These are phyloP conservation scores for Gobio gobio DNA, from an alignment of 2,113 vertebrate genomes.

Conservation along the genomic window DNA sequence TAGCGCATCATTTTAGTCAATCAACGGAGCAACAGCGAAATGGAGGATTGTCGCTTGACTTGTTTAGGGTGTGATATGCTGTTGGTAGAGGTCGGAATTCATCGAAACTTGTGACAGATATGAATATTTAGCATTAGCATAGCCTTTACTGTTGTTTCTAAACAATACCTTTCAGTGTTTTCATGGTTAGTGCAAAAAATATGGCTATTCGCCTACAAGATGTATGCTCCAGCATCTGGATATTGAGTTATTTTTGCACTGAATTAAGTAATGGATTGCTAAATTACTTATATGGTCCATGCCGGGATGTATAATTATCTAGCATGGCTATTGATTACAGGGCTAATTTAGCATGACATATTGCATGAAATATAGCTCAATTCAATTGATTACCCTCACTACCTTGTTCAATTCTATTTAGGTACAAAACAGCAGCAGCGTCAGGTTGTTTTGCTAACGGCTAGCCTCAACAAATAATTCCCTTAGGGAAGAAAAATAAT, in stretches of 20 bases:
- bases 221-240: neutral
- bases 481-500: slow-evolving; percentile 68
- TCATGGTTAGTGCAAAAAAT: neutral
- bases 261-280: slow-evolving; percentile 44
- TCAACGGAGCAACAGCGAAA: slow-evolving; percentile 9
- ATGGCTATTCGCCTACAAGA: neutral
- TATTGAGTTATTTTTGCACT: slow-evolving; percentile 44
- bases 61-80: slow-evolving; percentile 10
- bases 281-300: slow-evolving; percentile 49
- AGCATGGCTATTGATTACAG: slow-evolving; percentile 54
- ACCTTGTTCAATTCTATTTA: slow-evolving; percentile 47
- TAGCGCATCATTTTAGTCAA: slow-evolving; percentile 38
- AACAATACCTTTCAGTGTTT: neutral
- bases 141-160: neutral
- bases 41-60: slow-evolving; percentile 12
- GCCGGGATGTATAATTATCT: slow-evolving; percentile 44
- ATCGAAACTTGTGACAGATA: neutral
- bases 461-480: slow-evolving; percentile 50
- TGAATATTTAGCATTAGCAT: neutral
- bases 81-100: neutral
- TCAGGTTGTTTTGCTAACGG: slow-evolving; percentile 42
- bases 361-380: slow-evolving; percentile 48
- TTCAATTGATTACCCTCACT: slow-evolving; percentile 46
- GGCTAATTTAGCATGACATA: slow-evolving; percentile 56
- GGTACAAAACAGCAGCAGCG: slow-evolving; percentile 33